These are phyloP conservation scores for Melipona beecheii DNA, from an alignment of 2,888 invertebrate genomes.

Conservation along the genomic window DNA sequence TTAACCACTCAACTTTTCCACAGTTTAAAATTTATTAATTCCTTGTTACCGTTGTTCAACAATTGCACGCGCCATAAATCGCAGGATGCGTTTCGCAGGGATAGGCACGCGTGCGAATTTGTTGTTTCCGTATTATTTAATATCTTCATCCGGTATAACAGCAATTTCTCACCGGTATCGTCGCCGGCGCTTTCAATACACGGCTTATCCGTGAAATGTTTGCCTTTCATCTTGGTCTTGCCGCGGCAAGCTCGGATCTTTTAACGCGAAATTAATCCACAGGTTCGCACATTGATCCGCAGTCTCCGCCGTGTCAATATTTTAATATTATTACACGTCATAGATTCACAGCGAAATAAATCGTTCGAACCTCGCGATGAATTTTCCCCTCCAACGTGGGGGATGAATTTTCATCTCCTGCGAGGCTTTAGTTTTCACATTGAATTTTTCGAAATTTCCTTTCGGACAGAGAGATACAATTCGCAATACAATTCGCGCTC, in stretches of 20 bases:
- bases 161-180: not conserved
- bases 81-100: not conserved
- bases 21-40: too few relatives aligned
- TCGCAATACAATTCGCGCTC: too few relatives aligned
- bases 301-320: not conserved
- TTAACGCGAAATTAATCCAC: conserved; percentile 22
- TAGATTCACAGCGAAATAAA: not conserved
- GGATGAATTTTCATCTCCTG: too few relatives aligned
- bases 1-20: too few relatives aligned
- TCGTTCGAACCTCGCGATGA: not conserved
- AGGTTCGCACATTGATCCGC: conserved; percentile 8
- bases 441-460: not conserved
- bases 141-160: not conserved
- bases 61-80: not conserved
- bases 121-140: not conserved
- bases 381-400: too few relatives aligned
- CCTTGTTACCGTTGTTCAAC: not conserved
- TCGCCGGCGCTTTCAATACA: not conserved
- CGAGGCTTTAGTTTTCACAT: too few relatives aligned
- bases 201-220: conserved; percentile 21
- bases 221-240: conserved; percentile 19
- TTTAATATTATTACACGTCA: conserved; percentile 3
- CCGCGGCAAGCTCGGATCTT: conserved; percentile 1
- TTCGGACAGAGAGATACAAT: too few relatives aligned
- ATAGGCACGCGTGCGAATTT: not conserved